These are phyloP conservation scores for Plutomurus gul DNA, from an alignment of 1,140 invertebrate genomes.

Conservation along the genomic window DNA sequence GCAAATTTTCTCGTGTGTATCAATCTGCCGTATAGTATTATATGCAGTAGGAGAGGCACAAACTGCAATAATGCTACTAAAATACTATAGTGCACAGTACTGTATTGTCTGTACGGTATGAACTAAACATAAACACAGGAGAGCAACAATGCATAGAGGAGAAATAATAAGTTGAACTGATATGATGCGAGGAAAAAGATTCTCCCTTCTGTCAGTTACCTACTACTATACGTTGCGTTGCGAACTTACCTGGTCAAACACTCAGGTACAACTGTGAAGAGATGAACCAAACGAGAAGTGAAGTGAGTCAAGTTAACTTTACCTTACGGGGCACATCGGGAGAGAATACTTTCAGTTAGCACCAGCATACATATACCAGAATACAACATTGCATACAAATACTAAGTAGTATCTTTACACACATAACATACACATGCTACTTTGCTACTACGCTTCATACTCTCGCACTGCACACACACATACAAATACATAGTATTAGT, in stretches of 20 bases:
- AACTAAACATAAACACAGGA: conserved; percentile 1
- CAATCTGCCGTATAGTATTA: neutral
- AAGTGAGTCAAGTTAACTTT: conserved; percentile 14
- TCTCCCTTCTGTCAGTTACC: neutral
- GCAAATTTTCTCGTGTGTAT: neutral
- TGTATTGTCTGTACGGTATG: neutral
- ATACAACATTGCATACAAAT: neutral
- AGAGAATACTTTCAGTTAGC: neutral
- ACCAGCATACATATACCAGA: neutral
- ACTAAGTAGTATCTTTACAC: neutral
- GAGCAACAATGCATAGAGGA: neutral
- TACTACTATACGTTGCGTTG: neutral
- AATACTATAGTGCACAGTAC: neutral
- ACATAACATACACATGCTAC: neutral
- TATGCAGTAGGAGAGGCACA: conserved; percentile 15
- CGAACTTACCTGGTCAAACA: conserved; percentile 43
- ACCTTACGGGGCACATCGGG: neutral
- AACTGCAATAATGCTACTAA: neutral
- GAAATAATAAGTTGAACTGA: neutral
- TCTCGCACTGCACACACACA: neutral
- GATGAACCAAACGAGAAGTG: conserved; percentile 21
- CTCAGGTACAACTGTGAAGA: conserved; percentile 45
- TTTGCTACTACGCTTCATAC: neutral
- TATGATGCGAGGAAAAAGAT: neutral
- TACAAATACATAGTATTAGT: neutral